Base-by-base conservation (phyloP, 35 echinoderm and acorn worm genomes). In the Apostichopus californicus region DNA sequence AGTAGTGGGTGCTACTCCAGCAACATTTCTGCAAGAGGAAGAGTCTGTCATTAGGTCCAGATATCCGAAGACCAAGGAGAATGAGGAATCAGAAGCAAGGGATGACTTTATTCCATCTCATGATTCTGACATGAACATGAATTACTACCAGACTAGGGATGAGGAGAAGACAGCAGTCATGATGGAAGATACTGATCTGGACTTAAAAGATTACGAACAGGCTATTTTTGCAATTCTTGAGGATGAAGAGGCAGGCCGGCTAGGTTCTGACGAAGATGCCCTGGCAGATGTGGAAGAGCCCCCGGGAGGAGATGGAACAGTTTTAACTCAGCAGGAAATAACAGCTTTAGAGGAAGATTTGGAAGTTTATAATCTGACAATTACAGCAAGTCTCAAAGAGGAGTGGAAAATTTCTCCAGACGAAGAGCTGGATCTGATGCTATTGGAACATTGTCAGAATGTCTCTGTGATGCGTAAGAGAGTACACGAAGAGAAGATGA, bases 371-470 rank as follows among this genome's bases (percentile, higher is more conserved):
- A 52, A 87, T 18, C 57, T 87, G 6, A 65, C 17, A 12, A 71
- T 87, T 10, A 87, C 86, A 14, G 22, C 86, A 0, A 87, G 86
- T 58, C 86, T 87, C 7, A 87, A 52, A 58, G 86, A 71, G 86
- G 86, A 87, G 64, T 87, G 86, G 86, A 63, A 57, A 52, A 59
- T 87, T 63, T 87, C 56, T 11, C 86, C 57, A 21, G 86, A 87
- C 21, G 57, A 56, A 71, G 86, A 87, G 57, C 61, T 87, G 7
- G 86, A 87, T 87, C 9, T 87, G 17, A 17, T 87, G 15, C 59
- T 87, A 23, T 71, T 87, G 18, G 86, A 87, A 52, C 86, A 87
- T 21, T 87, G 54, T 87, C 54, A 87, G n/a, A 87, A 66, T 71
- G 57, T 87, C 20, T 24, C 6, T 65, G 12, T 87, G 11, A 87